These are phyloP conservation scores for Tridacna gigas DNA, from an alignment of 2,888 invertebrate species.

Conservation along the genomic window DNA sequence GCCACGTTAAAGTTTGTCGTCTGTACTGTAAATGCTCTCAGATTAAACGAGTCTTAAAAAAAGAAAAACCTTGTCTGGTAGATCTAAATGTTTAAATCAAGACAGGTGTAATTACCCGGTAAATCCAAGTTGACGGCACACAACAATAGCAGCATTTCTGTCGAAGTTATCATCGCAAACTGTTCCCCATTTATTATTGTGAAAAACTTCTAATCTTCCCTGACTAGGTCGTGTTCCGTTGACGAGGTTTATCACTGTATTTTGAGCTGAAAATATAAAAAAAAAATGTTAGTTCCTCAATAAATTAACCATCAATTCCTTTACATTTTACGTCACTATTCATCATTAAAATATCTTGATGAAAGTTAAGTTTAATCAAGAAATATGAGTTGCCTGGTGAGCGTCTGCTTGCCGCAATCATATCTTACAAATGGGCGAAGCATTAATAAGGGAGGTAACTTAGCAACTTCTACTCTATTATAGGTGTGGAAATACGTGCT, in stretches of 20 bases:
- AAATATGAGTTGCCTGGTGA: no score
- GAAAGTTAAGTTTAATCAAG: no score
- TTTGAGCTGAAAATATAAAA: no score
- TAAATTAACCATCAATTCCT: no score
- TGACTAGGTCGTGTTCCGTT: constrained; percentile 49
- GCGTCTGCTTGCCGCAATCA: no score
- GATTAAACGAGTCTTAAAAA: not conserved
- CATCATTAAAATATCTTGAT: no score
- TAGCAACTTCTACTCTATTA: no score
- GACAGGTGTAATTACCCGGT: constrained; percentile 36
- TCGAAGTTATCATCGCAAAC: constrained; percentile 63
- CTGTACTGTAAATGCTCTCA: not conserved
- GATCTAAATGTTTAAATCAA: not conserved
- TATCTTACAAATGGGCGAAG: no score
- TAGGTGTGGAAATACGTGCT: no score
- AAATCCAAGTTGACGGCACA: constrained; percentile 54
- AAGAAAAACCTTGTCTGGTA: not conserved
- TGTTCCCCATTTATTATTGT: constrained; percentile 62
- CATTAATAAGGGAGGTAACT: no score
- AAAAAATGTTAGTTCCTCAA: no score
- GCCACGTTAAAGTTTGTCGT: not conserved
- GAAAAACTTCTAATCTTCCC: constrained; percentile 55
- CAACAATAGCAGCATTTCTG: constrained; percentile 56
- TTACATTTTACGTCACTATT: no score
- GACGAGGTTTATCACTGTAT: constrained; percentile 20